Evolutionary conservation across 1,140 invertebrate genomes (phyloP).

Genomic region (Zaprionus gabonicus): DNA sequence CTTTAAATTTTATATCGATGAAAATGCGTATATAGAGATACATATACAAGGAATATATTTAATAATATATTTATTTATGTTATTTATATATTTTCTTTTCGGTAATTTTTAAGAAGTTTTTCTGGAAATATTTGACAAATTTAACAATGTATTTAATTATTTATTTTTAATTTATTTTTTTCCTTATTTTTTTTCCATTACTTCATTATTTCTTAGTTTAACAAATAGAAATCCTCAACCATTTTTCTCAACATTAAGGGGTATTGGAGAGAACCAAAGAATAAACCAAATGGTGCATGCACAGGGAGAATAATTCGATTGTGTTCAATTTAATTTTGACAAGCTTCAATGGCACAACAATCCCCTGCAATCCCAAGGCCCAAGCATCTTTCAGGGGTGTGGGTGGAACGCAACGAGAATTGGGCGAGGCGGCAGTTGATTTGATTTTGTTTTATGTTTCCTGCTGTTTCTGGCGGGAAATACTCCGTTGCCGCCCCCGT

Average conservation of each 20-base stretch:
- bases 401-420: constrained; percentile 30
- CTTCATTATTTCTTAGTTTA: too few species aligned
- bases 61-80: neutral
- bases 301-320: constrained; percentile 81
- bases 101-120: too few species aligned
- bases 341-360: constrained; percentile 76
- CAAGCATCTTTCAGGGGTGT: constrained; percentile 31
- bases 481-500: constrained; percentile 36
- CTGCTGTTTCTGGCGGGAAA: constrained; percentile 65
- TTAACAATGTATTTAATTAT: too few species aligned
- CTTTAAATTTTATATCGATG: rapidly evolving
- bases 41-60: neutral
- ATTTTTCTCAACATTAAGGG: neutral
- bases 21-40: neutral
- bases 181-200: too few species aligned
- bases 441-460: constrained; percentile 82
- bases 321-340: constrained; percentile 85
- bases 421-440: constrained; percentile 65
- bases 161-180: too few species aligned
- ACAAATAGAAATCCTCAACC: too few species aligned
- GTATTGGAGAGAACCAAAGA: constrained; percentile 20
- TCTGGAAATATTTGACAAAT: too few species aligned
- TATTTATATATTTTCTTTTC: too few species aligned
- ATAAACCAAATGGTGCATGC: constrained; percentile 76
- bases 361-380: constrained; percentile 22